A percentile compares a stretch with the other conserved stretches of the same genome.
phyloP scores from a whole-genome alignment of 2,113 vertebrate species.

The Meles meles region DNA sequence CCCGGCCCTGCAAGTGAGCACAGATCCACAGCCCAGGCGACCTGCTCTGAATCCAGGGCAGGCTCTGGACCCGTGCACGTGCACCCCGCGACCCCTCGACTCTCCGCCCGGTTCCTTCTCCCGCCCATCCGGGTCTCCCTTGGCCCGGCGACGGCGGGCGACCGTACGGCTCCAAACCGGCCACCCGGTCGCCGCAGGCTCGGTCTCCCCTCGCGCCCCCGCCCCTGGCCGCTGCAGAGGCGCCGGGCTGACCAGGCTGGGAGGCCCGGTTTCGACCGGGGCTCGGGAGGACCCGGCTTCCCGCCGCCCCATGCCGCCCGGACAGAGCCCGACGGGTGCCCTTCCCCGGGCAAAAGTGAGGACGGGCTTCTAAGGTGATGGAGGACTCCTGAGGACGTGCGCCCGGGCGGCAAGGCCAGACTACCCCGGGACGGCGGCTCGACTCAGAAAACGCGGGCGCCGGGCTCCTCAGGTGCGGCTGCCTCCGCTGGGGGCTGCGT shows the following conservation, averaged over 20 bases:
- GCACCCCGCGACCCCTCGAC: neutral
- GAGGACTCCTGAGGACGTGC: neutral
- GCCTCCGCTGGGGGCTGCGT: neutral
- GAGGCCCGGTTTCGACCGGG: neutral
- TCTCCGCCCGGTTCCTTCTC: neutral
- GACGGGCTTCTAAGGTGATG: neutral
- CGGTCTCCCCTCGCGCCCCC: neutral
- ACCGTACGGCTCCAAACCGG: neutral
- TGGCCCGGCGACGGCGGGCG: neutral
- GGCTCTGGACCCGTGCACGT: neutral
- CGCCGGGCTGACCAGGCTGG: neutral
- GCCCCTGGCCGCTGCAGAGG: neutral
- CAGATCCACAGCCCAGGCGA: neutral
- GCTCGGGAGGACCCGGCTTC: neutral
- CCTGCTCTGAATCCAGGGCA: neutral
- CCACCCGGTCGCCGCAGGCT: neutral
- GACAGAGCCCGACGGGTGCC: neutral
- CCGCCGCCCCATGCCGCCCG: neutral
- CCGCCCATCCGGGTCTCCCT: neutral
- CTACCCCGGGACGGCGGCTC: neutral
- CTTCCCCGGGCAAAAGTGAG: neutral
- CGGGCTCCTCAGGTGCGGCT: constrained; percentile 14
- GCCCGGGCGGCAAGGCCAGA: neutral
- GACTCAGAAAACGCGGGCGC: neutral
- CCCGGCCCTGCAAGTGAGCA: neutral